These are phyloP conservation scores for Pteropus rufus DNA, from an alignment of 2,797 vertebrate genomes.

Conservation along the genomic window DNA sequence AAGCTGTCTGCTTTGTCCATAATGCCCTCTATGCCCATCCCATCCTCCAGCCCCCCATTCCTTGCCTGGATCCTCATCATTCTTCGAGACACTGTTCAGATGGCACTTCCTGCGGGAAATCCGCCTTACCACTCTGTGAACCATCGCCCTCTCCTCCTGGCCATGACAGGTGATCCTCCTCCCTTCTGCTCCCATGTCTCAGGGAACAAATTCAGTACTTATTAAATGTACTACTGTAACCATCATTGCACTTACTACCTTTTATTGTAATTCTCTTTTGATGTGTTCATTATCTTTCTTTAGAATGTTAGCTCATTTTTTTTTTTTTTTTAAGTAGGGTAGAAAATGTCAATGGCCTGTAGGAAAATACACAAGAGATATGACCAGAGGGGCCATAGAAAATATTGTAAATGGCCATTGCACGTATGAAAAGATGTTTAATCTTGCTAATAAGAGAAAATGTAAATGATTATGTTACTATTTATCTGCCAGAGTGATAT, in stretches of 20 bases:
- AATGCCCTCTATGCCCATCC: background rate
- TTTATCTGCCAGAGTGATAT: background rate
- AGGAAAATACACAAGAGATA: background rate
- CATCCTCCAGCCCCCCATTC: background rate
- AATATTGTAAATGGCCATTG: background rate
- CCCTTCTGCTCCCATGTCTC: background rate
- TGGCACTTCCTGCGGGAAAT: background rate
- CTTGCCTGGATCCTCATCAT: background rate
- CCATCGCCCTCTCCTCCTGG: accelerated
- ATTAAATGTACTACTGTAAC: background rate
- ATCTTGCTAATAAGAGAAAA: background rate
- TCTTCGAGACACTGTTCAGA: background rate
- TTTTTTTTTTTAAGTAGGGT: background rate
- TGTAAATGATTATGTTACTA: background rate
- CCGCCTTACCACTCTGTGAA: background rate
- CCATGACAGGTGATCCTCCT: accelerated
- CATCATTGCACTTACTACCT: background rate
- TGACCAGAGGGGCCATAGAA: background rate
- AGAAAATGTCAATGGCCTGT: background rate
- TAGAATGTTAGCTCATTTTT: background rate
- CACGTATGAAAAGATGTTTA: background rate
- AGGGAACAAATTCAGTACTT: background rate
- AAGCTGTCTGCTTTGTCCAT: background rate
- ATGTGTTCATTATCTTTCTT: background rate
- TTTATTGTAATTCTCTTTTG: background rate